Conservation (phyloP, 2,113 vertebrate genomes). For the Zosterops hypoxanthus region DNA sequence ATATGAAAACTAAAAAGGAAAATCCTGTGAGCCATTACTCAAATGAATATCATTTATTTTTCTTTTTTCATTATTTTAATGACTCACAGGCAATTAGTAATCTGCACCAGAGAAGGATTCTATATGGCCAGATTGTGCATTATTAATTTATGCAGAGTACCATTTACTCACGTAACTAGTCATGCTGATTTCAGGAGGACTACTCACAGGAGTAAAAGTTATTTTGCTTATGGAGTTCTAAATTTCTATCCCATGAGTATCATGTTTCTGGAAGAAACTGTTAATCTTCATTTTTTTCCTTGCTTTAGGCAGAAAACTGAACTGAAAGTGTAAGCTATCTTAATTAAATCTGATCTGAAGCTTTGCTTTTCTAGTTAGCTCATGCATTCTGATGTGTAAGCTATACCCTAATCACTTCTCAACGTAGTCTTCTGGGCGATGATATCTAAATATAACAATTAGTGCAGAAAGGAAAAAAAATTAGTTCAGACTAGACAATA, state of each 20-base stretch:
- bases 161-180: background rate
- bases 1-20: background rate
- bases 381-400: slow-evolving; percentile 29
- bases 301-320: slow-evolving; percentile 58
- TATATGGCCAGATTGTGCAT: background rate
- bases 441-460: slow-evolving; percentile 55
- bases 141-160: slow-evolving; percentile 23
- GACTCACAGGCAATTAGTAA: background rate
- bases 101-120: background rate
- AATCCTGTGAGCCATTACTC: background rate
- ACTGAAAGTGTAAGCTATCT: slow-evolving; percentile 36
- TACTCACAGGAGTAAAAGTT: slow-evolving; percentile 24
- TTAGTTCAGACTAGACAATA: slow-evolving; percentile 5
- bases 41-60: background rate
- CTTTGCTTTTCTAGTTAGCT: slow-evolving; percentile 31
- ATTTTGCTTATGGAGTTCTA: background rate
- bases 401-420: slow-evolving; percentile 24
- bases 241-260: slow-evolving; percentile 27
- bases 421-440: background rate
- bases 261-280: background rate
- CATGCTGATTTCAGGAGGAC: background rate
- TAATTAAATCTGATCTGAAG: slow-evolving; percentile 68
- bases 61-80: background rate
- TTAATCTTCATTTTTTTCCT: slow-evolving; percentile 41
- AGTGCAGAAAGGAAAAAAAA: background rate